Base-by-base conservation (phyloP, 2,888 invertebrate genomes). In the Polydesmus complanatus region DNA sequence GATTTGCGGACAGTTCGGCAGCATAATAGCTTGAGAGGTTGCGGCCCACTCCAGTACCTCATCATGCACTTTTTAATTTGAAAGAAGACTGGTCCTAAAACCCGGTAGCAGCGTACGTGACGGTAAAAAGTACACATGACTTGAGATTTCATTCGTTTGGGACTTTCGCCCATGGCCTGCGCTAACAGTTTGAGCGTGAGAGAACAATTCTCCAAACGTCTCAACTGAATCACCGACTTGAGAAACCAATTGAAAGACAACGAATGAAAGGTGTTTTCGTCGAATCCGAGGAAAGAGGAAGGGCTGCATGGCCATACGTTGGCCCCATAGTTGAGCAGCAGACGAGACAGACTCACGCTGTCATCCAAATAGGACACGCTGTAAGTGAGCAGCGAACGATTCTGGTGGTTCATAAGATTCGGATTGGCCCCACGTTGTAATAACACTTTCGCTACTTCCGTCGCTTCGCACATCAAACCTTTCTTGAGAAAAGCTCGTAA, bases 71-170 rank as follows among this genome's bases (percentile, higher is more conserved):
- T 58, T 62, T 71, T 71, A 61, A 71, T 63, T 63, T 70, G 68
- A 22, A 69, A 64, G 64, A 71, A 71, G 48, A 70, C 70, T 8
- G 70, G 70, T 2, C 71, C 71, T 25, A 70, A 63, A 26, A 70
- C 68, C 55, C 66, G 67, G 64, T 67, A 69, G 58, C 68, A 70
- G 52, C 67, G 66, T 3, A 68, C 69, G 62, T 71, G 70, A 22
- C 68, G 65, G 63, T 70, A 68, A 70, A 71, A 70, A 27, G 69
- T 69, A 18, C 69, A 65, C 63, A 71, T 65, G 19, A 71, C 70
- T 57, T 69, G 70, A 11, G 67, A 63, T 58, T 68, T 68, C 70
- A 71, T 70, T 11, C 66, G 63, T 2, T 57, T 59, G 5, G 71
- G 71, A 25, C 65, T 58, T 27, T 68, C 69, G 5, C 68, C 69